Percentiles rank a stretch among this genome's conserved stretches.
Conservation (phyloP, 2,888 invertebrate species). For the Gastrophysa polygoni region DNA sequence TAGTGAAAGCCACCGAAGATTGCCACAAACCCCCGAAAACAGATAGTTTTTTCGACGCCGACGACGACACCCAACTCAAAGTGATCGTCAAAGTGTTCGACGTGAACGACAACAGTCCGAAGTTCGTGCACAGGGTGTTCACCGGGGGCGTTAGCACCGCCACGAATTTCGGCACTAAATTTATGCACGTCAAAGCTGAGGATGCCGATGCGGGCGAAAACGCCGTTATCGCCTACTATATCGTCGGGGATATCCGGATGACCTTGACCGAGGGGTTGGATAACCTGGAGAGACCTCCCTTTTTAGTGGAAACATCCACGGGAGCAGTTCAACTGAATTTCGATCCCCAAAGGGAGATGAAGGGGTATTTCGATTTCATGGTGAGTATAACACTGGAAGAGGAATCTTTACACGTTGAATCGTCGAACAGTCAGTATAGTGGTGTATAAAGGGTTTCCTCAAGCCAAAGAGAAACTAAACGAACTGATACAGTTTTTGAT, state of each 20-base stretch:
- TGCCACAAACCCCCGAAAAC: conserved; percentile 69
- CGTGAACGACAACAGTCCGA: conserved; percentile 90
- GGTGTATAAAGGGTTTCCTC: too few species aligned
- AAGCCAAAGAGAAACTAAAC: too few species aligned
- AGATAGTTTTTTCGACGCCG: conserved; percentile 62
- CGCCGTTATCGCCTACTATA: conserved; percentile 76
- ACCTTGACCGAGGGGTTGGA: conserved; percentile 86
- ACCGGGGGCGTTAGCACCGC: conserved; percentile 95
- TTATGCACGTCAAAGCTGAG: conserved; percentile 63
- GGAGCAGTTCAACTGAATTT: conserved; percentile 89
- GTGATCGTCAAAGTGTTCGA: conserved; percentile 77
- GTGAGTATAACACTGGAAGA: conserved; percentile 49
- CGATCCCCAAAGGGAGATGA: conserved; percentile 96
- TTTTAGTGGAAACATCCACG: conserved; percentile 80
- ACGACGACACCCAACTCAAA: conserved; percentile 73
- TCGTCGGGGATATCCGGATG: conserved; percentile 79
- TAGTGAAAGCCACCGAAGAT: conserved; percentile 84
- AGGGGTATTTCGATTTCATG: conserved; percentile 94
- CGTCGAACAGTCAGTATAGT: not conserved
- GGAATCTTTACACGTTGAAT: not conserved
- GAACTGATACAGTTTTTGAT: too few species aligned
- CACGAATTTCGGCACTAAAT: conserved; percentile 76
- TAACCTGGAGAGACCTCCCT: conserved; percentile 78
- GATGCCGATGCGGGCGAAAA: conserved; percentile 80
- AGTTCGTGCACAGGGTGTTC: conserved; percentile 79